Evolutionary conservation across 2,888 invertebrate genomes (phyloP), one percentile per base, ranked within the genome.

Genomic region (Trypoxylon attenuatum): DNA sequence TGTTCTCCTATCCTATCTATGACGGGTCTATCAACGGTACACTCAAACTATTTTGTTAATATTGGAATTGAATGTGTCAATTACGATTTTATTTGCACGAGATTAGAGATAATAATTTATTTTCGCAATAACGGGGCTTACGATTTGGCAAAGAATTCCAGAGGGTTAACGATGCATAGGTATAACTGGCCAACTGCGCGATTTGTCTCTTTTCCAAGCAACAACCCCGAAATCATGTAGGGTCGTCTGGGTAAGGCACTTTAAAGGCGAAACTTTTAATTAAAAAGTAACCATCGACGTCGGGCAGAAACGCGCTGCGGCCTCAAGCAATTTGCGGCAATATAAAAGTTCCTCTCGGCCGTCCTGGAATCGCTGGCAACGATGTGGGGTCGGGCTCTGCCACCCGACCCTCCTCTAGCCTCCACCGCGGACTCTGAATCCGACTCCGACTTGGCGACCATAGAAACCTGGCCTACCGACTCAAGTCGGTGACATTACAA

Each of bases 191-290:
- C 10, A 2, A 4, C 13, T n/a, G 19, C 8, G 18, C 16, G n/a
- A 47, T 47, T 47, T 18, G 47, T 29, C 47, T 29, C 18, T 47
- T 41, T 29, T 47, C 27, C 27, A 29, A 29, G 29, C 18, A 19
- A 10, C 27, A 19, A 18, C 47, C 19, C 21, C 18, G 21, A n/a
- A 49, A 43, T 42, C 25, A 33, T 13, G 42, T 16, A 46, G 1
- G 18, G 10, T 13, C 42, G 47, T 8, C 39, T 16, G 58, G 25
- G 25, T 29, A 10, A 27, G 51, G 25, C 25, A 39, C 60, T 73
- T 42, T 46, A 51, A 66, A 73, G 56, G 70, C 56, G 53, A 70
- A 76, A 76, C 63, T 75, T 76, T 75, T 76, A 76, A 76, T 76
- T 73, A 76, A 76, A 76, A 73, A 76, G 76, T 75, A 70, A 70